phyloP scores from a whole-genome alignment of 2,888 invertebrate species.

The Oligia fasciuncula region DNA sequence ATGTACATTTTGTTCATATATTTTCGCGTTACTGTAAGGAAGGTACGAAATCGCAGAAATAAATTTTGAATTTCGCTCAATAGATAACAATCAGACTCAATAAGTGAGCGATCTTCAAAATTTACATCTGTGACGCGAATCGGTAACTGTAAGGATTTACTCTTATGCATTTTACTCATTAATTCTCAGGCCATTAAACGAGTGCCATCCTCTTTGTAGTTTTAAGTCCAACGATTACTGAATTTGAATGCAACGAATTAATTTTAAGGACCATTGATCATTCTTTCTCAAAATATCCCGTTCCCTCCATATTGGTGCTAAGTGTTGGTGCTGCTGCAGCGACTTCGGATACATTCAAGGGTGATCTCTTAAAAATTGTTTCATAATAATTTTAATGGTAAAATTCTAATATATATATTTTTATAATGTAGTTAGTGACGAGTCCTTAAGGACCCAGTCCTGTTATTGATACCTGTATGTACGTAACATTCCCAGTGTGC shows the following conservation, averaged over 20 bases:
- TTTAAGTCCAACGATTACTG: constrained; percentile 83
- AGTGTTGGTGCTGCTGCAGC: constrained; percentile 82
- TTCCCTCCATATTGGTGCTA: constrained; percentile 79
- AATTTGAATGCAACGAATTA: constrained; percentile 82
- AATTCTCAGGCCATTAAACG: constrained; percentile 90
- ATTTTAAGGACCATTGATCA: constrained; percentile 71
- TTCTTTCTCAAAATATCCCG: constrained; percentile 67
- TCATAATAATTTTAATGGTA: constrained; percentile 69
- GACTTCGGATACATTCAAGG: constrained; percentile 79
- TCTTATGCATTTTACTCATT: constrained; percentile 90
- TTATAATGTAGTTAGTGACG: constrained; percentile 84
- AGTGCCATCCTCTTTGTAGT: constrained; percentile 89
- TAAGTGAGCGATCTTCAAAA: constrained; percentile 43
- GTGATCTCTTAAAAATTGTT: constrained; percentile 86
- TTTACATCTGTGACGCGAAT: constrained; percentile 60
- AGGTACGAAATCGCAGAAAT: constrained; percentile 54
- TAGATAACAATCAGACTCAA: constrained; percentile 41
- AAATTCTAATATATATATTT: constrained; percentile 79
- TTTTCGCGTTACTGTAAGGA: constrained; percentile 70
- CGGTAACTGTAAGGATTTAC: constrained; percentile 82
- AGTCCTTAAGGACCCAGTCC: constrained; percentile 70
- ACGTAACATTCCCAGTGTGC: constrained; percentile 89
- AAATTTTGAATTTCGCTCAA: constrained; percentile 68
- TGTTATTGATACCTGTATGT: constrained; percentile 89
- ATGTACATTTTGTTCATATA: constrained; percentile 80